Evolutionary conservation across 2,888 invertebrate genomes (phyloP), one percentile per base, ranked within the genome.

Genomic region (Acronicta psi): DNA sequence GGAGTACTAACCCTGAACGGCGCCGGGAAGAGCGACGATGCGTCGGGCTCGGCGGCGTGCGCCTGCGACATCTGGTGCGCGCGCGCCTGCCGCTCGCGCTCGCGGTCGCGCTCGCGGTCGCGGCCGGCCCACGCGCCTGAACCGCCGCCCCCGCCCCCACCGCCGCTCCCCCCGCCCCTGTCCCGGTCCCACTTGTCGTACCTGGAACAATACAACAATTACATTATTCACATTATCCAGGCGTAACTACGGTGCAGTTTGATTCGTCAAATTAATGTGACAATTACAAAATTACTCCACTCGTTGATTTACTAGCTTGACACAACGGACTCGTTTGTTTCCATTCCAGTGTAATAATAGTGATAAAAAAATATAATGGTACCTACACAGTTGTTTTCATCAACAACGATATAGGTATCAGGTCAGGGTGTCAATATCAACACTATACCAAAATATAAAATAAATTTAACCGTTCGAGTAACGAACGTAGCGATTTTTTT

Each of bases 81-180:
- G 89, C 96, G 95, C 92, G 96, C 96, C 93, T 96, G 96, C 83
- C 96, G 95, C 93, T 97, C 96, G 94, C 96, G 95, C 94, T 97
- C 96, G 79, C 97, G 96, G 90, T 96, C 96, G 88, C 96, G 96
- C 93, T 96, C 96, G 92, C 96, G 95, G 90, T 96, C 96, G 81
- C 91, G 91, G 75, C 83, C 84, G 58, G 83, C 79, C 86, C 89
- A 83, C 80, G 88, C 77, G 80, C 80, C 81, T 77, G 84, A 77
- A 70, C 71, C 69, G 66, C 80, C 82, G 77, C 86, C 85, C 69
- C 83, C 84, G 75, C 84, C 85, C 69, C 83, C 84, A 75, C 84
- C 82, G 77, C 86, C 88, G 63, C 87, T 85, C 71, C 87, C 89
- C 77, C 88, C 86, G 75, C 86, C 90, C 84, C 91, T 84, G 83